Evolutionary conservation across 2,113 vertebrate species (phyloP).

Genomic region (Piliocolobus tephrosceles): DNA sequence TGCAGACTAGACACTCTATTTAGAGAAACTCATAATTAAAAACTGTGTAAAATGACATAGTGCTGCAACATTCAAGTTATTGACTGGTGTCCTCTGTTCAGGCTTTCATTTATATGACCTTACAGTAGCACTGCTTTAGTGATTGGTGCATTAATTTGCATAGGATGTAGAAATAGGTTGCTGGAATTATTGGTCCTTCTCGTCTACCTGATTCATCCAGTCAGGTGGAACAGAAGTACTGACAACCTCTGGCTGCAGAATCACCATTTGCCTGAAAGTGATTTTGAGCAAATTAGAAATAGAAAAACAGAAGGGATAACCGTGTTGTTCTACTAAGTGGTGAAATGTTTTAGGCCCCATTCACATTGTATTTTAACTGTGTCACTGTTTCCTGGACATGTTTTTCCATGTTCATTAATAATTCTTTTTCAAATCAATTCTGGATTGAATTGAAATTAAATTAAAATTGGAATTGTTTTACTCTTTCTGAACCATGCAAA

Average conservation of each 20-base stretch:
- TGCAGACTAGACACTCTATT: not conserved
- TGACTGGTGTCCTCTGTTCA: not conserved
- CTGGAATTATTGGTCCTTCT: conserved; percentile 9
- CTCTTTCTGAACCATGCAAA: not conserved
- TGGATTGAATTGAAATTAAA: not conserved
- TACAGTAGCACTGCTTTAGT: not conserved
- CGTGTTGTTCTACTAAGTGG: not conserved
- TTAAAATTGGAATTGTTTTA: conserved; percentile 11
- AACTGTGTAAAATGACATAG: conserved; percentile 52
- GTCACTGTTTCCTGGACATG: not conserved
- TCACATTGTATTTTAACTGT: not conserved
- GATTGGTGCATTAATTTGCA: conserved; percentile 80
- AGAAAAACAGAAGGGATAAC: not conserved
- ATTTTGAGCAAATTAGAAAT: not conserved
- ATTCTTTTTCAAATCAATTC: not conserved
- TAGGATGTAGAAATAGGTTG: conserved; percentile 52
- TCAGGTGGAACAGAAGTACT: not conserved
- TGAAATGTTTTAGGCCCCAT: not conserved
- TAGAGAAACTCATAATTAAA: not conserved
- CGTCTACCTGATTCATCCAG: not conserved
- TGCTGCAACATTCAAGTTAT: not conserved
- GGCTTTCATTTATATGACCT: not conserved
- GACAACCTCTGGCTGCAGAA: not conserved
- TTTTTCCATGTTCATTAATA: conserved; percentile 13
- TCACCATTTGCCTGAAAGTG: not conserved